Evolutionary conservation across 35 echinoderm and acorn worm species (phyloP).

Genomic region (Acanthaster planci): DNA sequence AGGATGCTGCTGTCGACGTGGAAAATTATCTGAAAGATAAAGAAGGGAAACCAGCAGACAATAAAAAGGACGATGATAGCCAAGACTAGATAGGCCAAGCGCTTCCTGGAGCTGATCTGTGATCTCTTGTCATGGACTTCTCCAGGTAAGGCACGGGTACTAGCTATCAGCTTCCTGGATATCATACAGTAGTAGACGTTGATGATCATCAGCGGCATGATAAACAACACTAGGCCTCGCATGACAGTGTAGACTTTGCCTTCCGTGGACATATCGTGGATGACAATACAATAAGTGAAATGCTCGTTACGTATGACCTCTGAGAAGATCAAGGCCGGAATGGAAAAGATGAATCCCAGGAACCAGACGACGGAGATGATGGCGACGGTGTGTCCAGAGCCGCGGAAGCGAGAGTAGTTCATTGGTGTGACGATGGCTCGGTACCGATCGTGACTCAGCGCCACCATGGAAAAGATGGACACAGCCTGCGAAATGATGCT

Average conservation of each 20-base stretch:
- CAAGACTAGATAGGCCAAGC: slow-evolving; percentile 58
- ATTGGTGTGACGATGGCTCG: slow-evolving; percentile 76
- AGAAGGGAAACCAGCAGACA: slow-evolving; percentile 68
- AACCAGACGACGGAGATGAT: slow-evolving; percentile 59
- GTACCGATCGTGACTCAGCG: slow-evolving; percentile 72
- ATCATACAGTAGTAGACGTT: slow-evolving; percentile 56
- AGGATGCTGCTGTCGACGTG: slow-evolving; percentile 6
- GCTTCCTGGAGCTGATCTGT: slow-evolving; percentile 51
- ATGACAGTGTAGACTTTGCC: slow-evolving; percentile 29
- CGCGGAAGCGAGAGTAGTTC: slow-evolving; percentile 47
- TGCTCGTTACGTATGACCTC: background rate
- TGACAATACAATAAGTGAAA: background rate
- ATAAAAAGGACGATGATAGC: slow-evolving; percentile 66
- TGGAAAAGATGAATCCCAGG: slow-evolving; percentile 21
- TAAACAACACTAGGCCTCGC: slow-evolving; percentile 41
- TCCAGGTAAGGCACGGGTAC: slow-evolving; percentile 66
- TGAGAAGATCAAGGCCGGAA: slow-evolving; percentile 35
- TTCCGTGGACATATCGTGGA: background rate
- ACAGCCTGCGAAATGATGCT: slow-evolving; percentile 49
- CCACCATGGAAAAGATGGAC: slow-evolving; percentile 60
- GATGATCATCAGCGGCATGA: slow-evolving; percentile 59
- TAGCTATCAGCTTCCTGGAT: slow-evolving; percentile 55
- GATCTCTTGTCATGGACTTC: slow-evolving; percentile 68
- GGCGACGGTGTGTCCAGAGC: slow-evolving; percentile 36
- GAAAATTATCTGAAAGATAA: background rate